Base-by-base conservation (phyloP, 2,888 invertebrate genomes). In the Matsumyia berberina region DNA sequence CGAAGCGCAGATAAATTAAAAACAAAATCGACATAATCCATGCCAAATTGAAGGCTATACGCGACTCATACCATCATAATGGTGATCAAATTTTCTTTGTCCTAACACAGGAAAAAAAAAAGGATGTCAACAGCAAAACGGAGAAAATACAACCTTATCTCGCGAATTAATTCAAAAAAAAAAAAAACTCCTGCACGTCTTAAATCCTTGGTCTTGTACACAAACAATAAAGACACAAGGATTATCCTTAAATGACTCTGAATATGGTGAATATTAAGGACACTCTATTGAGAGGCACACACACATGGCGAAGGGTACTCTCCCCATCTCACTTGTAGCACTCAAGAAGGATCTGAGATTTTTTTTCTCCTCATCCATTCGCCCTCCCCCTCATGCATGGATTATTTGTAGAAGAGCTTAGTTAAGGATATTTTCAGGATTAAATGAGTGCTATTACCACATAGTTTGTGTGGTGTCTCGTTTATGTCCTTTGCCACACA, bases 191-290 rank as follows among this genome's bases (percentile, higher is more conserved):
- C 55, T 9, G n/a, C 11, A 44, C 46, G 42, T n/a, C n/a, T n/a
- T n/a, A n/a, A 12, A 33, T 6, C 19, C 37, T 8, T 15, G 46
- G 55, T 17, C 29, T n/a, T 49, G 17, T 19, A 49, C 31, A 35
- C 31, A 42, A 17, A 24, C 8, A 53, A 66, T 58, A 44, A 58
- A 58, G 31, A 42, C 37, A n/a, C 33, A 37, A 6, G 44, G 73
- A 80, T 80, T 55, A 74, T 80, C 67, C 80, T 44, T 24, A 66
- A 67, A 74, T 64, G 66, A 74, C 74, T 29, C 37, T 33, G 53
- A 67, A 53, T 55, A 67, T 80, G 67, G 64, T 42, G 73, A 66
- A 72, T 73, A 73, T 64, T 51, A 74, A 80, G 51, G 74, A 73
- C 58, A 74, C 73, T 67, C 44, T 24, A 73, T 79, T 60, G 29